A percentile compares a stretch with the other conserved stretches of the same genome.
These are phyloP conservation scores for Sorex fumeus DNA, from an alignment of 2,113 vertebrate genomes.

Conservation along the genomic window DNA sequence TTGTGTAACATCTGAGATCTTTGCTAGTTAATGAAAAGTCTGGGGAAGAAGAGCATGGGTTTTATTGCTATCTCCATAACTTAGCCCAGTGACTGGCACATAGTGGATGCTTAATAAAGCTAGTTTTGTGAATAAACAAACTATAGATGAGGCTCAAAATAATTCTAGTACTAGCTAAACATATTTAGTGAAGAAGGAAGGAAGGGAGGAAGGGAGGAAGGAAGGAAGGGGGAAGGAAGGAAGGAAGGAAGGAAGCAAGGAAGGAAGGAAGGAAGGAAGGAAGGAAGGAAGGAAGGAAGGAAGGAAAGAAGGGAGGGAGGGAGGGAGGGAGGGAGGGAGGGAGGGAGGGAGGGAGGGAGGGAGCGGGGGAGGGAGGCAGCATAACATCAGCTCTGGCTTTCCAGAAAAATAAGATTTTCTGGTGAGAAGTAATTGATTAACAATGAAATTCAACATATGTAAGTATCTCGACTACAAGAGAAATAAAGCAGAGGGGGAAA, in stretches of 20 bases:
- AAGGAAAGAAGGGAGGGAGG: neutral
- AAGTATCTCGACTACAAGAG: slow-evolving; percentile 9
- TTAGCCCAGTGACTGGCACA: neutral
- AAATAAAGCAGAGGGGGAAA: slow-evolving; percentile 52
- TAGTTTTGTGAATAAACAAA: slow-evolving; percentile 18
- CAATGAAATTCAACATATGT: neutral
- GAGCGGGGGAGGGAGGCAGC: neutral
- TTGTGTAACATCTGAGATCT: neutral
- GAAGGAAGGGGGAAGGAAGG: neutral
- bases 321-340: neutral
- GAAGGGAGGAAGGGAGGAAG: no score
- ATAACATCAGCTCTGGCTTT: neutral
- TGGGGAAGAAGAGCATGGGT: neutral
- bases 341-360: no score
- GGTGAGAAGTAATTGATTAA: slow-evolving; percentile 4
- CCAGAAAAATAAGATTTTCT: slow-evolving; percentile 49
- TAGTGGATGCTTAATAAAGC: neutral
- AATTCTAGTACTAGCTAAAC: neutral
- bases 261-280: neutral
- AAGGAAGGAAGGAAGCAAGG: neutral
- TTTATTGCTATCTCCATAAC: neutral
- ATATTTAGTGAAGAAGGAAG: neutral
- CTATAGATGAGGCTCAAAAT: neutral
- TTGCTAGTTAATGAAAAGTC: neutral
- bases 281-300: no score